A percentile compares a stretch with the other conserved stretches of the same genome.
Evolutionary conservation across 2,888 invertebrate genomes (phyloP).

Genomic region (Ectemnius continuus): DNA sequence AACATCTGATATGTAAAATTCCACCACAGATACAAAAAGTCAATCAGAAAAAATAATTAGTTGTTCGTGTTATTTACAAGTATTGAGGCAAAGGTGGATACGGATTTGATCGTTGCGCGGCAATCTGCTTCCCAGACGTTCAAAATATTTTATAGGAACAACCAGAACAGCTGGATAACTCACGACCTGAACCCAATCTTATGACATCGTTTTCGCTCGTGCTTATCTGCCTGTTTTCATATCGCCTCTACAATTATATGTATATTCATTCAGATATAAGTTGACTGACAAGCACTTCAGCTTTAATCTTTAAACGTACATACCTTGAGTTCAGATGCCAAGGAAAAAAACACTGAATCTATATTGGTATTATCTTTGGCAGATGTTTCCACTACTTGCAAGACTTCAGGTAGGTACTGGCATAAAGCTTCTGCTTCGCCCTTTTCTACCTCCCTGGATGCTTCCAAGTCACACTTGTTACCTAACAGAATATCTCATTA

Average conservation of each 20-base stretch:
- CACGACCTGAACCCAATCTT: constrained; percentile 69
- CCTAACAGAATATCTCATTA: constrained; percentile 71
- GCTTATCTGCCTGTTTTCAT: constrained; percentile 80
- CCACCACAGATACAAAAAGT: neutral
- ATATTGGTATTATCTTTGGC: constrained; percentile 95
- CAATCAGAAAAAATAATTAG: constrained; percentile 41
- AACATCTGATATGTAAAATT: constrained; percentile 20
- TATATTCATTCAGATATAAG: neutral
- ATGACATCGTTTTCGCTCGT: constrained; percentile 64
- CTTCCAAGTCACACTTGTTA: constrained; percentile 92
- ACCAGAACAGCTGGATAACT: constrained; percentile 69
- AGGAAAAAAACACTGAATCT: constrained; percentile 90
- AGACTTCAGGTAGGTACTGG: constrained; percentile 90
- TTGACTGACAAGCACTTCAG: neutral
- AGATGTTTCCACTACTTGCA: constrained; percentile 92
- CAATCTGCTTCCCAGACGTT: constrained; percentile 8
- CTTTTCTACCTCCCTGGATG: constrained; percentile 89
- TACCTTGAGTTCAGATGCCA: constrained; percentile 93
- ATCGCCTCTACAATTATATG: constrained; percentile 82
- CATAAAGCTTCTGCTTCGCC: constrained; percentile 93
- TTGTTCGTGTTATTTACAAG: constrained; percentile 30
- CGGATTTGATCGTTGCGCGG: neutral
- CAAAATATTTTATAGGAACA: constrained; percentile 66
- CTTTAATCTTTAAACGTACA: constrained; percentile 18
- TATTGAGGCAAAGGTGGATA: constrained; percentile 23